Base-by-base conservation (phyloP, 2,888 invertebrate genomes). In the Pseudoips prasinana region DNA sequence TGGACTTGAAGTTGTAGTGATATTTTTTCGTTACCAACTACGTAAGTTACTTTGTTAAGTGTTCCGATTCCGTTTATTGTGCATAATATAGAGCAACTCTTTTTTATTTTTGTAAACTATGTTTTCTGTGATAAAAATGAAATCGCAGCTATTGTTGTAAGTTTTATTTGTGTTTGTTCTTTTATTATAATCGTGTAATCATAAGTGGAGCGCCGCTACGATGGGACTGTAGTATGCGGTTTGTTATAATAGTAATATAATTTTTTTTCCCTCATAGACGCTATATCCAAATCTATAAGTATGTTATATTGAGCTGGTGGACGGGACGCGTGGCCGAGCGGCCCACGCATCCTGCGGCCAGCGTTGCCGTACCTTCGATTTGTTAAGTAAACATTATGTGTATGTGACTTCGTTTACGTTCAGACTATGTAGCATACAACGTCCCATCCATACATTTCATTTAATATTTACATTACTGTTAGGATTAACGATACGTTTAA, bases 21-120 rank as follows among this genome's bases (percentile, higher is more conserved):
- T 85, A 82, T 78, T 62, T 69, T 73, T 79, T 73, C 65, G 85
- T 85, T 85, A 84, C 86, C 85, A 84, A 64, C 57, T 74, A 68
- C 56, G 63, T 79, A 75, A 70, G 61, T 67, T 56, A 62, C 52
- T 71, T 64, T 70, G 55, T 69, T 74, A 69, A 59, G 64, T 50
- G 61, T 58, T 54, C 50, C 51, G 35, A 59, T 69, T 68, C 59
- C 48, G 43, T 62, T 66, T 57, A 52, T 41, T 44, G 43, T 51
- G 48, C 43, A 47, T 38, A 50, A 39, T 44, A 7, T 7, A 48
- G 32, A 46, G 27, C 38, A 46, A 39, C 39, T 46, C 40, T 40
- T 46, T 49, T 57, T 61, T 61, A 57, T 64, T 72, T 69, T 62
- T 66, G 52, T 66, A 61, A 54, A 59, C 49, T 59, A 60, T 55